Base-by-base conservation (phyloP, 1,140 invertebrate species). In the Lerema accius region DNA sequence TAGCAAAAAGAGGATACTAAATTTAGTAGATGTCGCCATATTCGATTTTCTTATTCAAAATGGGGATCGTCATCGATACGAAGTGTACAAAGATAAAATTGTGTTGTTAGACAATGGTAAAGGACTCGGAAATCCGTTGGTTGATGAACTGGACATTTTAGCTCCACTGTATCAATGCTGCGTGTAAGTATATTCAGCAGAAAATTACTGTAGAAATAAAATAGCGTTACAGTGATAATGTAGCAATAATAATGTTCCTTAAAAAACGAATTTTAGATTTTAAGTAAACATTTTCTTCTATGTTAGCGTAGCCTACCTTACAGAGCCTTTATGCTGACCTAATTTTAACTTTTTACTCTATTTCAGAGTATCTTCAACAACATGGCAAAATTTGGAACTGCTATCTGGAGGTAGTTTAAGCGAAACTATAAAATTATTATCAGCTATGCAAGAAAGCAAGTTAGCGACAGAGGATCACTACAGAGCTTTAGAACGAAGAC, bases 31-130 rank as follows among this genome's bases (percentile, higher is more conserved):
- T 87, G 94, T 95, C 10, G 92, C 96, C 0, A 94, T 98, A 65
- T 98, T 99, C 84, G 98, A 99, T 90, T 99, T 97, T 89, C 91
- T 99, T 0, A 95, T 98, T 82, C 97, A 97, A 83, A 99, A 99
- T 92, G 98, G 97, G 0, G 98, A 99, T 90, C 92, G 98, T 11
- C 97, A 99, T 92, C 95, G 97, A 83, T 98, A 97, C 80, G 97
- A 99, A 90, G 93, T 95, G 2, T 92, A 96, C 48, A 93, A 95
- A 78, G 94, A 95, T 67, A 93, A 93, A 60, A 92, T 98, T 45
- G 77, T 98, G 13, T 90, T 98, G 10, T 91, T 97, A n/a, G 98
- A 99, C 78, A 99, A 98, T 94, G 98, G 97, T 16, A 99, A 98
- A 92, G 97, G 96, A 50, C 94, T 98, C 79, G 97, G 97, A 7